phyloP scores from a whole-genome alignment of 2,113 vertebrate genomes.

The Gasterosteus aculeatus region DNA sequence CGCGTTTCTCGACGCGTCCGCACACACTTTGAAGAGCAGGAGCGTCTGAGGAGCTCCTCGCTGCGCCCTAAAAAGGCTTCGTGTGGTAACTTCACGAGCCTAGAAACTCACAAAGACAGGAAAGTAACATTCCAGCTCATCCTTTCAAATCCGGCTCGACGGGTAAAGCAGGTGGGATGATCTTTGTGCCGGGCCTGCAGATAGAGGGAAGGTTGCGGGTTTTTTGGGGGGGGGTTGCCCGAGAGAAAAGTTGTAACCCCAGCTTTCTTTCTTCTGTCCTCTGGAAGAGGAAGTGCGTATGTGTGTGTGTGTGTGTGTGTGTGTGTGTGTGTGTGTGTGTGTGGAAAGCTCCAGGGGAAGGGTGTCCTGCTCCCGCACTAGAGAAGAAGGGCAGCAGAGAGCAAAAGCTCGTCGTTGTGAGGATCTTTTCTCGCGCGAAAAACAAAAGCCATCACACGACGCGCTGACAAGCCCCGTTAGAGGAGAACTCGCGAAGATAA shows the following conservation, averaged over 20 bases:
- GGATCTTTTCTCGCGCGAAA: not conserved
- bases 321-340: too few species aligned
- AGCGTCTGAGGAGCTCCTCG: conserved; percentile 25
- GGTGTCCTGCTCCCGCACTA: not conserved
- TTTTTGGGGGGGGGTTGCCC: not conserved
- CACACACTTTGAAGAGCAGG: conserved; percentile 18
- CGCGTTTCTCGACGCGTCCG: conserved; percentile 11
- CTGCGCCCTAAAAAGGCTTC: conserved; percentile 5
- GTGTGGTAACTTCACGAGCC: conserved; percentile 30
- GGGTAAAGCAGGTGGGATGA: conserved; percentile 14
- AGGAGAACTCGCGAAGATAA: not conserved
- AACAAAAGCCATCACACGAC: not conserved
- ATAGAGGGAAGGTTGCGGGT: conserved; percentile 14
- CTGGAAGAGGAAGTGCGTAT: conserved; percentile 10
- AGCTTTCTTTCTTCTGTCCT: conserved; percentile 12
- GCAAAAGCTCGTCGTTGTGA: not conserved
- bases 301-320: conserved; percentile 3
- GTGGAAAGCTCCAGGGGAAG: not conserved
- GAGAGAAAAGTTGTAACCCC: conserved; percentile 25
- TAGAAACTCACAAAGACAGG: conserved; percentile 53
- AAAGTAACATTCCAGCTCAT: conserved; percentile 62
- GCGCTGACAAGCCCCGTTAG: not conserved
- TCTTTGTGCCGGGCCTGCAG: conserved; percentile 5
- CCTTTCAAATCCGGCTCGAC: conserved; percentile 32
- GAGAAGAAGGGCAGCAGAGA: conserved; percentile 5